Evolutionary conservation across 2,797 vertebrate species (phyloP), one percentile per base, ranked within the genome.

Genomic region (Erpetoichthys calabaricus): DNA sequence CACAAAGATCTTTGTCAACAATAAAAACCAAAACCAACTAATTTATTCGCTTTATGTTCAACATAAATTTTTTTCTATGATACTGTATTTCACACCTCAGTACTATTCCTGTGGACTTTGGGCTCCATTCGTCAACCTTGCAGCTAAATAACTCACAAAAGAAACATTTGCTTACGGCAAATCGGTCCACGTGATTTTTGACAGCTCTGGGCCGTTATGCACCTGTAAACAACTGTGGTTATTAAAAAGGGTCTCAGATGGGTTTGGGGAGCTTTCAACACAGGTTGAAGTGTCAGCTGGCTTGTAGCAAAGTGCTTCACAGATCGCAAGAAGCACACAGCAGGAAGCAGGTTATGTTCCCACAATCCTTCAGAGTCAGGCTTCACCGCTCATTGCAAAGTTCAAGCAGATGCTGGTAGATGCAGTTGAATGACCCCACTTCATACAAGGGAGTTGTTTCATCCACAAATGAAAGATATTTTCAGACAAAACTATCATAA

Each of bases 331-430:
- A 54, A 3, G 53, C 4, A 54, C 50, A 5, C 53, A 54, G 53
- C 53, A 54, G 53, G 53, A 41, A 54, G 6, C 53, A 3, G 41
- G 53, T 54, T 54, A 42, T 43, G 42, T 42, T 54, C 53, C 42
- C 41, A 42, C 53, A 42, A 41, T 42, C 10, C 53, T 42, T 41
- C 41, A 8, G 41, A 54, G 53, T 54, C 53, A 54, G 9, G 7
- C 4, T 43, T 54, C 53, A 42, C n/a, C 53, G 8, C 10, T 41
- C 3, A 49, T 47, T 47, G 46, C 46, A 47, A 46, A 47, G 46
- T 9, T 6, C 6, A 6, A 47, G 46, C 46, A 47, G 46, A 4
- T 53, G 52, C 52, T 53, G 25, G 25, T 42, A 53, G 52, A 42
- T 42, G 3, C n/a, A 53, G 52, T 8, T 53, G 25, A 53, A 25